These are phyloP conservation scores for Drosophila pseudotakahashii DNA, from an alignment of 2,888 invertebrate genomes.

Conservation along the genomic window DNA sequence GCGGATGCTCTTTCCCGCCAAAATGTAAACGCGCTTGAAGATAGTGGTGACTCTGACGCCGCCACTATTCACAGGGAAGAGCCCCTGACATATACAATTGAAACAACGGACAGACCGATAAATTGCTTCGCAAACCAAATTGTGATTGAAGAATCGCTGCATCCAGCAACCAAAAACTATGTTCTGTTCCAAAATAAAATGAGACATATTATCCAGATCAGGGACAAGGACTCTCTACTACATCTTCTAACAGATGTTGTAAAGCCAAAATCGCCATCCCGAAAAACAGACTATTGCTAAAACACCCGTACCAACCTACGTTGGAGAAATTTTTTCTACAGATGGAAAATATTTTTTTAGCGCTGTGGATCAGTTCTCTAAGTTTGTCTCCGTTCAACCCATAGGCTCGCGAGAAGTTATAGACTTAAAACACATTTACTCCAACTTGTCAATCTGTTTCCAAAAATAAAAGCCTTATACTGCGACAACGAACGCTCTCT, in stretches of 20 bases:
- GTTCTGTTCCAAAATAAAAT: background rate
- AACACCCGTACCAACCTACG: background rate
- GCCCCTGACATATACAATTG: background rate
- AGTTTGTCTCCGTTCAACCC: background rate
- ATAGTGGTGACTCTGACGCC: too few relatives aligned
- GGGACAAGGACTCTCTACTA: background rate
- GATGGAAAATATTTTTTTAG: slow-evolving; percentile 1
- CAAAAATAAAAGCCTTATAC: background rate
- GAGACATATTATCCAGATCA: background rate
- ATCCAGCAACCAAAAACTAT: slow-evolving; percentile 1
- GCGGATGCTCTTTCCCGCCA: too few relatives aligned
- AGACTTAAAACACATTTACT: slow-evolving; percentile 1
- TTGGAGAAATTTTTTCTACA: background rate
- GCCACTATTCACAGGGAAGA: too few relatives aligned
- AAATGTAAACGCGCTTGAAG: too few relatives aligned
- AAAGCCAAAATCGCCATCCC: background rate
- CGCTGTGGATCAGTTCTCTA: background rate
- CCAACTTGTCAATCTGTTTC: background rate
- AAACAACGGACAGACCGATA: background rate
- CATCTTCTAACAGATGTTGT: background rate
- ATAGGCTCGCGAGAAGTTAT: background rate
- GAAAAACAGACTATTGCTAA: background rate
- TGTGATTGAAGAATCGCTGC: slow-evolving; percentile 2
- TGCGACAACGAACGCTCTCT: slow-evolving; percentile 1
- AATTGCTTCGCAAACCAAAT: background rate